Evolutionary conservation across 2,113 vertebrate genomes (phyloP).

Genomic region (Numida meleagris): DNA sequence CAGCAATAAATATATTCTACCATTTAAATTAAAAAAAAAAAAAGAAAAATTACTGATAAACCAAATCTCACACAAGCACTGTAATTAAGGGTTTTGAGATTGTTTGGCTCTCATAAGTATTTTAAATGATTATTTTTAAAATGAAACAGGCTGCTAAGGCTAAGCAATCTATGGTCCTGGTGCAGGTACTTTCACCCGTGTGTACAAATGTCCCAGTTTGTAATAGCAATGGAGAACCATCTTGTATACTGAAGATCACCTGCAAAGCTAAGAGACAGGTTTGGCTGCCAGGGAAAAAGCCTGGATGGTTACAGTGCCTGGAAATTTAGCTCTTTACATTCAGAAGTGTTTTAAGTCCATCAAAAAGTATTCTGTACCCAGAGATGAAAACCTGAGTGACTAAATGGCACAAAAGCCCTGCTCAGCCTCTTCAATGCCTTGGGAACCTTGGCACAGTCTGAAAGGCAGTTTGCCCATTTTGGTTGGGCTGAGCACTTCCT

Average conservation of each 20-base stretch:
- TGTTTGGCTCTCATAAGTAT: background rate
- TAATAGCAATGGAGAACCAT: background rate
- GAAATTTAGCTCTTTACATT: slow-evolving; percentile 20
- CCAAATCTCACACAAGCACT: background rate
- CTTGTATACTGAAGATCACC: background rate
- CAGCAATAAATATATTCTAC: background rate
- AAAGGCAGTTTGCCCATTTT: background rate
- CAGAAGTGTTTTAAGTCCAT: background rate
- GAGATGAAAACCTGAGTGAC: background rate
- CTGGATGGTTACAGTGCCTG: background rate
- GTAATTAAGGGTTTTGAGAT: background rate
- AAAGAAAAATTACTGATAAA: background rate
- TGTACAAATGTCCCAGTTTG: background rate
- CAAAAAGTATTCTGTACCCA: background rate
- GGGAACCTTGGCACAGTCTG: background rate
- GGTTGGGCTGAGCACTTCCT: background rate
- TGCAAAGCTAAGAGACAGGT: background rate
- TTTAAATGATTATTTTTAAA: slow-evolving; percentile 1
- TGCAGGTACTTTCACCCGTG: background rate
- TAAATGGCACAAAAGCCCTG: background rate
- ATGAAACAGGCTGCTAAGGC: background rate
- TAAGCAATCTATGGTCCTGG: background rate
- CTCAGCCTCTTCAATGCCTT: background rate
- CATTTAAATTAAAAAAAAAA: background rate
- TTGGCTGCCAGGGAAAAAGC: slow-evolving; percentile 8